Evolutionary conservation across 2,113 vertebrate genomes (phyloP), one percentile per base, ranked within the genome.

Genomic region (Cariama cristata): DNA sequence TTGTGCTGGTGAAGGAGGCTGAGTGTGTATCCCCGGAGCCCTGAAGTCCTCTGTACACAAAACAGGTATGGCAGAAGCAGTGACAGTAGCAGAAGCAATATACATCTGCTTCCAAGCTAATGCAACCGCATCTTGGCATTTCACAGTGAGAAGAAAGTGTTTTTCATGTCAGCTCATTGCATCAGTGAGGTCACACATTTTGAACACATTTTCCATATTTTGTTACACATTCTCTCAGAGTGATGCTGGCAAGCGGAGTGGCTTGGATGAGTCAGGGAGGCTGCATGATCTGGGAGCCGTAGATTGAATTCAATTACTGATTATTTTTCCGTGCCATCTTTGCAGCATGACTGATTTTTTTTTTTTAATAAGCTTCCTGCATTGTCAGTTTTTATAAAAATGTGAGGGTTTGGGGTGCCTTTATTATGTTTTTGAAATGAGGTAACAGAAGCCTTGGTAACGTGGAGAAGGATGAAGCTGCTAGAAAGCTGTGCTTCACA

Each of bases 191-290:
- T 86, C 33, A 26, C 50, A 49, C 75, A 40, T 72, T 82, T 75
- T 75, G 69, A 95, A 87, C 66, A 64, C 77, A 56, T 91, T 95
- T 88, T 88, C 76, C 76, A 42, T 88, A 42, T 86, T 95, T 96
- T 84, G 86, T 95, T 93, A 40, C 75, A 74, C 42, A 3, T 38
- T 77, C 79, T 90, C 86, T 93, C 55, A 44, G 82, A 83, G 72
- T 35, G 64, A 35, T 96, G 79, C 67, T 90, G 88, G 63, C 72
- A 84, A 81, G 79, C 63, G 66, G 47, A 73, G 59, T 58, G 80
- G 79, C 72, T 88, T 92, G 88, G 75, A 86, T 97, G 96, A 95
- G 90, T 97, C 96, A 94, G 79, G 83, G 52, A 94, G 69, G 53
- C 90, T 76, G 40, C 62, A 53, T 71, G 77, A 71, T 69, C 74